A percentile compares a stretch with the other conserved stretches of the same genome.
Evolutionary conservation across 2,797 vertebrate genomes (phyloP).

Genomic region (Apogon hyalosoma): DNA sequence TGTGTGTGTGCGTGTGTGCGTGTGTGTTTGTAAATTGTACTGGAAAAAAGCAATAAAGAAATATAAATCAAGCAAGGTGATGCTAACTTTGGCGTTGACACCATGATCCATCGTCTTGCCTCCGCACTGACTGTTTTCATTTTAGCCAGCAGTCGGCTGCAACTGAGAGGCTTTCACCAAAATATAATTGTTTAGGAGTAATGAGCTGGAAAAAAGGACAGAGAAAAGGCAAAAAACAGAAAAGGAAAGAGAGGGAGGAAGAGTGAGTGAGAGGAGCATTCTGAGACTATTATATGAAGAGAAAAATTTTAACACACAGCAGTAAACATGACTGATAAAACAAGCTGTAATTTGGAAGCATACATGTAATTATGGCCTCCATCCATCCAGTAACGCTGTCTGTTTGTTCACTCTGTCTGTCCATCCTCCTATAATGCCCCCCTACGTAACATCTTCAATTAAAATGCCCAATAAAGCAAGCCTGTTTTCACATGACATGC

Average conservation of each 20-base stretch:
- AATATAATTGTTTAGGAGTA: slow-evolving; percentile 86
- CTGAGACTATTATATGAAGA: slow-evolving; percentile 62
- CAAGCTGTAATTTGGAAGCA: slow-evolving; percentile 55
- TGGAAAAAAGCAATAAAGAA: slow-evolving; percentile 51
- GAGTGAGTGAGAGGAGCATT: slow-evolving; percentile 35
- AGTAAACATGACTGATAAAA: slow-evolving; percentile 70
- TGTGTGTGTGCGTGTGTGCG: too few species aligned
- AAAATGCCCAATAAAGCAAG: slow-evolving; percentile 10
- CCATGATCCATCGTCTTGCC: slow-evolving; percentile 72
- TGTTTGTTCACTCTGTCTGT: background rate
- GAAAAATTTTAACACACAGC: slow-evolving; percentile 44
- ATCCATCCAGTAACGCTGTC: slow-evolving; percentile 11
- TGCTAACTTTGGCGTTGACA: slow-evolving; percentile 81
- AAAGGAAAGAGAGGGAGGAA: slow-evolving; percentile 22
- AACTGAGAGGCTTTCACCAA: slow-evolving; percentile 74
- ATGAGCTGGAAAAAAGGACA: slow-evolving; percentile 82
- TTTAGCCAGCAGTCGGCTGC: slow-evolving; percentile 73
- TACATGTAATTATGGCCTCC: slow-evolving; percentile 44
- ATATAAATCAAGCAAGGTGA: slow-evolving; percentile 81
- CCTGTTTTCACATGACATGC: background rate
- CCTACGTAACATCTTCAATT: slow-evolving; percentile 14
- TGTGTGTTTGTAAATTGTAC: slow-evolving; percentile 45
- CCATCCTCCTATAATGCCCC: slow-evolving; percentile 11
- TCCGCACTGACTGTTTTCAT: slow-evolving; percentile 75
- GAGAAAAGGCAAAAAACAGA: slow-evolving; percentile 58